Percentiles rank a stretch among this genome's conserved stretches.
Evolutionary conservation across 2,113 vertebrate species (phyloP).

Genomic region (Gobius niger): DNA sequence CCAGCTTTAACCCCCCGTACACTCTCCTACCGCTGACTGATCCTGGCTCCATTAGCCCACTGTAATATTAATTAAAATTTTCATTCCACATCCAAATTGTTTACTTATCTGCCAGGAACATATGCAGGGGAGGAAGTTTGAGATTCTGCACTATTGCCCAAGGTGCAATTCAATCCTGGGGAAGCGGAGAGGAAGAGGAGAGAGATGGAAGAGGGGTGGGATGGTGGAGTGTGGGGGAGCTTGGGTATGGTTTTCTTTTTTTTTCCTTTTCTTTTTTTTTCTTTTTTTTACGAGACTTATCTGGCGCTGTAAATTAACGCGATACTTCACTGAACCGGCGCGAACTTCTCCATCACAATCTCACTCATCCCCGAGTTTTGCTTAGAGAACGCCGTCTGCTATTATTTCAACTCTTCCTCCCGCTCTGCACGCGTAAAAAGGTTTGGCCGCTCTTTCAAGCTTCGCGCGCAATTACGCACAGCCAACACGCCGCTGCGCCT

Average conservation of each 20-base stretch:
- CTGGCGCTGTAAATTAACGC: constrained; percentile 92
- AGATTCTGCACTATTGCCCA: constrained; percentile 98
- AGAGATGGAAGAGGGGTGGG: constrained; percentile 32
- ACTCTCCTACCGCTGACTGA: constrained; percentile 88
- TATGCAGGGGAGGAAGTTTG: constrained; percentile 91
- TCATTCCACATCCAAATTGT: constrained; percentile 99
- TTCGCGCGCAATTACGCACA: constrained; percentile 1
- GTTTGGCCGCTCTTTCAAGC: constrained; percentile 1
- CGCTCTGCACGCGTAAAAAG: no score
- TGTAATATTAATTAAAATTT: constrained; percentile 97
- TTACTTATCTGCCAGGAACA: constrained; percentile 99
- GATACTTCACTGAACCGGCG: constrained; percentile 92
- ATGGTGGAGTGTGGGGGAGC: no score
- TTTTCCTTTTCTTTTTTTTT: constrained; percentile 50
- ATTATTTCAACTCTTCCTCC: no score
- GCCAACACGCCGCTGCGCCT: constrained; percentile 9
- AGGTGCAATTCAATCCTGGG: constrained; percentile 89
- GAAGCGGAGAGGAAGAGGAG: constrained; percentile 49
- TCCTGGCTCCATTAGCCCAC: constrained; percentile 77
- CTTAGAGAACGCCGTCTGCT: constrained; percentile 61
- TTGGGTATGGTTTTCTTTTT: constrained; percentile 59
- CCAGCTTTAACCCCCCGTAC: constrained; percentile 82
- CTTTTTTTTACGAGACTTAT: constrained; percentile 81
- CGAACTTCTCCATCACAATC: constrained; percentile 89
- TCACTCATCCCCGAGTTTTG: constrained; percentile 85